Evolutionary conservation across 2,888 invertebrate species (phyloP).

Genomic region (Globia sparganii): DNA sequence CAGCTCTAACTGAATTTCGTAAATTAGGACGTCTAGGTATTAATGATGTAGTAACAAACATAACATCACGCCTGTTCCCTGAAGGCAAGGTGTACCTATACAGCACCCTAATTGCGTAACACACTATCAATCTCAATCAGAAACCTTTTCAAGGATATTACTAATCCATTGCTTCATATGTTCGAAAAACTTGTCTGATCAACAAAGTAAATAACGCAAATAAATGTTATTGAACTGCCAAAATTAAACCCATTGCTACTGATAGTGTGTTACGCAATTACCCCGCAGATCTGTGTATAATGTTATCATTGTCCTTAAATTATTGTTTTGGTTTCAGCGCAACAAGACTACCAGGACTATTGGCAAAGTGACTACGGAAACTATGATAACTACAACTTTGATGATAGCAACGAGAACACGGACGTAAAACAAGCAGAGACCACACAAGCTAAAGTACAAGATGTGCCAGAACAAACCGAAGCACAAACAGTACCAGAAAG

Average conservation of each 20-base stretch:
- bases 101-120: too few species aligned
- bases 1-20: neutral
- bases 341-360: conserved; percentile 55
- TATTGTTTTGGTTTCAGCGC: conserved; percentile 66
- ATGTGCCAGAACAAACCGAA: conserved; percentile 48
- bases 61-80: neutral
- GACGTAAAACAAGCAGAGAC: conserved; percentile 41
- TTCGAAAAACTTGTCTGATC: too few species aligned
- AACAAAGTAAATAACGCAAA: too few species aligned
- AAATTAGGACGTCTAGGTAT: neutral
- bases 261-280: too few species aligned
- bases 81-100: neutral
- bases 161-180: too few species aligned
- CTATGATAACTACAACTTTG: conserved; percentile 58
- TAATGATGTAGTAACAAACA: neutral
- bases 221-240: too few species aligned
- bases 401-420: conserved; percentile 40
- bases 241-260: too few species aligned
- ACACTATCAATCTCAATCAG: too few species aligned
- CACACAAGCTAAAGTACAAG: conserved; percentile 56
- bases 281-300: neutral
- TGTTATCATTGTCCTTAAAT: neutral
- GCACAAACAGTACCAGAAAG: conserved; percentile 40
- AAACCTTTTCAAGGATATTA: too few species aligned
- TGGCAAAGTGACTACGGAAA: conserved; percentile 52